A percentile compares a stretch with the other conserved stretches of the same genome.
These are phyloP conservation scores for Rhinophrynus dorsalis DNA, from an alignment of 2,797 vertebrate species.

Conservation along the genomic window DNA sequence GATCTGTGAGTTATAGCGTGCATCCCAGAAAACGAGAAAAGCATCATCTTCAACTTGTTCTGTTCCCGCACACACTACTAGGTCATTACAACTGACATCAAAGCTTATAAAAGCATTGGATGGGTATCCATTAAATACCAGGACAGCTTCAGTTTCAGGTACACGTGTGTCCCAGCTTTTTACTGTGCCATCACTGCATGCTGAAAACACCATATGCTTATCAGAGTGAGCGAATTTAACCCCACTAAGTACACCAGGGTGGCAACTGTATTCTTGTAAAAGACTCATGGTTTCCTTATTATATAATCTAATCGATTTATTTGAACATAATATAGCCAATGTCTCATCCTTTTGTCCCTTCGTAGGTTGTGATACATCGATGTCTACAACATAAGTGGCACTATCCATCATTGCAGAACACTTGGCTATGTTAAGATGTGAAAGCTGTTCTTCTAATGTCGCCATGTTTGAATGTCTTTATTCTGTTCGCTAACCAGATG, in stretches of 20 bases:
- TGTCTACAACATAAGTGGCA: conserved; percentile 80
- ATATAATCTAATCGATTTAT: conserved; percentile 72
- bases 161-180: conserved; percentile 81
- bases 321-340: conserved; percentile 81
- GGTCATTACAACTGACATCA: conserved; percentile 78
- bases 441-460: conserved; percentile 74
- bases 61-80: conserved; percentile 85
- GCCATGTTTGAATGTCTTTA: conserved; percentile 65
- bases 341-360: conserved; percentile 42
- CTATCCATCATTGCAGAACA: conserved; percentile 64
- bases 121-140: conserved; percentile 74
- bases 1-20: conserved; percentile 62
- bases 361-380: conserved; percentile 57
- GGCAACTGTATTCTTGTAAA: conserved; percentile 65
- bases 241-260: conserved; percentile 65
- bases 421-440: conserved; percentile 69
- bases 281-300: conserved; percentile 70
- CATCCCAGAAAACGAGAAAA: conserved; percentile 91
- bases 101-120: conserved; percentile 80
- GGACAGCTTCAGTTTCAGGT: conserved; percentile 62
- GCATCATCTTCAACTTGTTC: conserved; percentile 81
- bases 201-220: conserved; percentile 72
- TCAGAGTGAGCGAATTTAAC: conserved; percentile 69
- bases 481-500: not conserved
- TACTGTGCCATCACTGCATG: conserved; percentile 76